A percentile compares a stretch with the other conserved stretches of the same genome.
phyloP scores from a whole-genome alignment of 2,113 vertebrate species.

The Gallinago undulata region DNA sequence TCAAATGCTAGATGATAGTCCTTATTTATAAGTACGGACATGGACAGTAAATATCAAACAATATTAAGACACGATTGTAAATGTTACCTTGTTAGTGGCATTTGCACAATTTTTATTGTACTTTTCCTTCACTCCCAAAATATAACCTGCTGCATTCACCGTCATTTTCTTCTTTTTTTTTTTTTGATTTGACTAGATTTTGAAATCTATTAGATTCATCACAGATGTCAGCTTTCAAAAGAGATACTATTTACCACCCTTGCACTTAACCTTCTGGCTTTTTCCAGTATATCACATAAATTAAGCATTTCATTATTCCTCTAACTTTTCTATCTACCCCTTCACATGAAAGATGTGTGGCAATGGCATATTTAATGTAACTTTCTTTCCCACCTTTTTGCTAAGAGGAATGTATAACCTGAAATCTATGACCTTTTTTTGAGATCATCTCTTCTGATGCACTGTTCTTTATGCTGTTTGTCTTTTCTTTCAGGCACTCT shows the following conservation, averaged over 20 bases:
- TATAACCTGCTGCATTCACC: not conserved
- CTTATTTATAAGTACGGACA: constrained; percentile 11
- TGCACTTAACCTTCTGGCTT: not conserved
- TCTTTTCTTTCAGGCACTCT: not conserved
- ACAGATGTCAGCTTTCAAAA: not conserved
- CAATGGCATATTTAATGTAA: not conserved
- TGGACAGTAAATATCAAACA: constrained; percentile 40
- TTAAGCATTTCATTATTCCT: not conserved
- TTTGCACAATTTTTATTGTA: constrained; percentile 59
- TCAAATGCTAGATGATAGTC: constrained; percentile 17
- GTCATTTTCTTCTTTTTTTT: not conserved
- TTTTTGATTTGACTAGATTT: not conserved
- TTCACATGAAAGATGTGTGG: not conserved
- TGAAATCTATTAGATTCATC: not conserved
- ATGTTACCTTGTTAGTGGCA: constrained; percentile 57
- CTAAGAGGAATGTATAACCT: not conserved
- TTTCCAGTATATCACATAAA: not conserved
- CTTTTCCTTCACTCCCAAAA: not conserved
- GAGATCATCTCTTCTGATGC: not conserved
- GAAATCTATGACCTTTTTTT: not conserved
- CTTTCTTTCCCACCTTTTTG: not conserved
- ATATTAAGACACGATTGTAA: constrained; percentile 16
- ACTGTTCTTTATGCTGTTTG: not conserved
- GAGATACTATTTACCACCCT: not conserved
- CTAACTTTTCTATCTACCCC: not conserved